A percentile compares a stretch with the other conserved stretches of the same genome.
Evolutionary conservation across 2,113 vertebrate species (phyloP).

Genomic region (Ploceus nigricollis): DNA sequence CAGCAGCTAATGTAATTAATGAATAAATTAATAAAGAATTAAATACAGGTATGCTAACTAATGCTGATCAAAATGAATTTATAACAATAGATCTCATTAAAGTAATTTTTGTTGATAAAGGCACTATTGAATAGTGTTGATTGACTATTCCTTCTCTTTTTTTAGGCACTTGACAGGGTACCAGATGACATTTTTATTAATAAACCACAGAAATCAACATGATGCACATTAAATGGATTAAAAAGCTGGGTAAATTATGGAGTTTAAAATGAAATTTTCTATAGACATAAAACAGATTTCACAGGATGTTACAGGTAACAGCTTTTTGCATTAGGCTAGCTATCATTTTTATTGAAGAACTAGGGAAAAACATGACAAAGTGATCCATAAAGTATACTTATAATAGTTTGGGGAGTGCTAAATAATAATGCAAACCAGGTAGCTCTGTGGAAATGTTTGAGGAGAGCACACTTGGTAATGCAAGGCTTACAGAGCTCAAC

Average conservation of each 20-base stretch:
- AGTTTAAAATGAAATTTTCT: slow-evolving; percentile 12
- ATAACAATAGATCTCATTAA: slow-evolving; percentile 1
- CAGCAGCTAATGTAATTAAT: not conserved
- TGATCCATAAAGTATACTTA: not conserved
- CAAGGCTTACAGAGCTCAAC: not conserved
- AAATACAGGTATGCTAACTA: not conserved
- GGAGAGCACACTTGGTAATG: rapidly evolving
- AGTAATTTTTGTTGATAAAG: slow-evolving; percentile 21
- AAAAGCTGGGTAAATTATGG: not conserved
- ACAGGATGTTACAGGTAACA: not conserved
- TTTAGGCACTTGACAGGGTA: not conserved
- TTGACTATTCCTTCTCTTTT: slow-evolving; percentile 6
- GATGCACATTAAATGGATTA: not conserved
- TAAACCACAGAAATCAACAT: not conserved
- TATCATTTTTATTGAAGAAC: not conserved
- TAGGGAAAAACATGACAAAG: not conserved
- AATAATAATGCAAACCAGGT: not conserved
- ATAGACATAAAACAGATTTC: not conserved
- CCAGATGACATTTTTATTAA: slow-evolving; percentile 13
- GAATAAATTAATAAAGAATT: not conserved
- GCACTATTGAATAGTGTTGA: rapidly evolving
- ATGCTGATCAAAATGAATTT: not conserved
- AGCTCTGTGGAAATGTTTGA: not conserved
- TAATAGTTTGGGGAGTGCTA: not conserved
- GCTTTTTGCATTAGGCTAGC: not conserved